Evolutionary conservation across 2,113 vertebrate genomes (phyloP), one percentile per base, ranked within the genome.

Genomic region (Oryzias melastigma): DNA sequence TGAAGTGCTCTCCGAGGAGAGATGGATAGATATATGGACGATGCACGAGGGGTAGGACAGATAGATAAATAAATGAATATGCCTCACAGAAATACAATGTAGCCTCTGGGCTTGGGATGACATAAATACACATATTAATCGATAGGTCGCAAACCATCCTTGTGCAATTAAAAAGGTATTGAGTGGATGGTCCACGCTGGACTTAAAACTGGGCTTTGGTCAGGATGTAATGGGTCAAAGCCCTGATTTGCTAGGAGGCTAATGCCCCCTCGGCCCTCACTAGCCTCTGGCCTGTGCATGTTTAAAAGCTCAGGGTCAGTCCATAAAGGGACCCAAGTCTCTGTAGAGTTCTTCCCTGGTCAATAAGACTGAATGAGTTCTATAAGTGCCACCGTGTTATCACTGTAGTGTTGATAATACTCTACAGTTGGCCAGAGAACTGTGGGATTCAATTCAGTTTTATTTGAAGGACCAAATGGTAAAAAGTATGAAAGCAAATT

Each of bases 21-120:
- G 90, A 90, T 88, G 82, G 86, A 90, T 85, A 86, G 88, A 90
- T 87, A 85, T 87, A 85, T 89, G 78, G 85, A 84, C 88, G 89
- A 89, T 87, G 88, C 84, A 87, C 78, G 80, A 75, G 80, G 85
- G 75, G 80, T 45, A 81, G 85, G 75, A 86, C 85, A 84, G 87
- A 88, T 90, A 89, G 90, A 87, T 88, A 91, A 92, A 92, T 91
- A 92, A 91, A 92, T 90, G 91, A 91, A 91, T 87, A 87, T 88
- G 88, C 86, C 90, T 89, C 77, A 65, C 82, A 89, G 84, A 90
- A 90, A 90, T 90, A 91, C 89, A 90, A 87, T 87, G 89, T 83
- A 83, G 85, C 85, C 77, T 75, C 62, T 12, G 53, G 84, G 73
- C 68, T 75, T 1, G 18, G 68, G 75, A 80, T 58, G 67, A 84